Evolutionary conservation across 2,797 vertebrate genomes (phyloP), one percentile per base, ranked within the genome.

Genomic region (Catharus ustulatus): DNA sequence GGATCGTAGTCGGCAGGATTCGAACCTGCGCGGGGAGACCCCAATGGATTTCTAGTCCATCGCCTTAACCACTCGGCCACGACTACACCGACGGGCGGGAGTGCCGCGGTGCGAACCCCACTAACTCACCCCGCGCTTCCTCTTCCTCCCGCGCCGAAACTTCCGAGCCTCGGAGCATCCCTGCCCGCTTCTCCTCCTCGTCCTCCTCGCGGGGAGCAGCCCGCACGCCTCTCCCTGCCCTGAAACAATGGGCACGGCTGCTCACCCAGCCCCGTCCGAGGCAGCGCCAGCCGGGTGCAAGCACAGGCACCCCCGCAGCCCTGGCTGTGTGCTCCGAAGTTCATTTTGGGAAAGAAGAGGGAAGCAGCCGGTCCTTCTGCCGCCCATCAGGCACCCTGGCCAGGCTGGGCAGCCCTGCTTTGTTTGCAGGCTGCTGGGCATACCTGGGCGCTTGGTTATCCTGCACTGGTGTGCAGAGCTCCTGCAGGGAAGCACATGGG

Each of bases 1-100:
- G 9, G 43, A 18, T 45, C 98, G 97, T 98, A 98, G 98, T 98
- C 97, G 98, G 83, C 83, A 98, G 98, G 98, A 98, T 98, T 98
- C 97, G 98, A 98, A 98, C 98, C 97, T 98, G 97, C 97, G 98
- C 98, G 93, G 95, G 95, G 90, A 88, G 64, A 95, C 90, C 89
- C 95, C 95, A 96, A 95, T 95, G 95, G 94, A 96, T 96, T 96
- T 96, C 95, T 95, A 93, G 92, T 96, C 94, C 95, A 95, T 94
- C 95, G 94, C 95, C 94, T 96, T 96, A 97, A 98, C 98, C 98
- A 98, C 98, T 98, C 98, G 98, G 87, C 87, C 87, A 90, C 87
- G 74, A 90, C 87, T 90, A 90, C 87, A 46, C 29, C 19, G 55
- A 2, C 7, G 0, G 0, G 0, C 1, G 0, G 0, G 0, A 0